These are phyloP conservation scores for Delia radicum DNA, from an alignment of 1,140 invertebrate species.

Conservation along the genomic window DNA sequence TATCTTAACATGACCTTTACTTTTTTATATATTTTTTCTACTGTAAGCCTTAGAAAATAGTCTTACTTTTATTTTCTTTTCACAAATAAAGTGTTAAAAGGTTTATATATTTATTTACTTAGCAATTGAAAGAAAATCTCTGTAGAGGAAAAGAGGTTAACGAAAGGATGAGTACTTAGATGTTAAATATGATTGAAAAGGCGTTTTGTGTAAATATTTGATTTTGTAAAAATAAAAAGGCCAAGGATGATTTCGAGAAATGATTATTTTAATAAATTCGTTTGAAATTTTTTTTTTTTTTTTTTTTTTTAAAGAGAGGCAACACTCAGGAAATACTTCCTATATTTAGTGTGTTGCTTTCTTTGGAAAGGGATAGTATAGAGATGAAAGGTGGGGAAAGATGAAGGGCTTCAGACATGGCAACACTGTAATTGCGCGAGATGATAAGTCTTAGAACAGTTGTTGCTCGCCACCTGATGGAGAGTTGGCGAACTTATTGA, in stretches of 20 bases:
- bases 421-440: too few species aligned
- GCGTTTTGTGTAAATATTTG: neutral
- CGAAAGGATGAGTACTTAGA: neutral
- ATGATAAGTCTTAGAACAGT: too few species aligned
- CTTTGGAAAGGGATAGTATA: too few species aligned
- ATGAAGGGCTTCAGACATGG: too few species aligned
- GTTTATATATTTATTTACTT: neutral
- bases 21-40: neutral
- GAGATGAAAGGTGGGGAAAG: too few species aligned
- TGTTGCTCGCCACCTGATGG: too few species aligned
- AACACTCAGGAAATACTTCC: too few species aligned
- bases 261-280: neutral
- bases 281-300: neutral
- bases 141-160: neutral
- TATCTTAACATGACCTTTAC: constrained; percentile 20
- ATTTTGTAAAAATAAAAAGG: neutral
- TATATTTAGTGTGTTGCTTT: too few species aligned
- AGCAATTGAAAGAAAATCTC: neutral
- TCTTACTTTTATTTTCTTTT: neutral
- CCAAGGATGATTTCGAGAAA: neutral
- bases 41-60: neutral
- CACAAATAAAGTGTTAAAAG: constrained; percentile 12
- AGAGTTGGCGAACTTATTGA: too few species aligned
- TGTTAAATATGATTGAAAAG: neutral
- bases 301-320: too few species aligned